Evolutionary conservation across 2,113 vertebrate genomes (phyloP).

Genomic region (Potamarius usumacintae): DNA sequence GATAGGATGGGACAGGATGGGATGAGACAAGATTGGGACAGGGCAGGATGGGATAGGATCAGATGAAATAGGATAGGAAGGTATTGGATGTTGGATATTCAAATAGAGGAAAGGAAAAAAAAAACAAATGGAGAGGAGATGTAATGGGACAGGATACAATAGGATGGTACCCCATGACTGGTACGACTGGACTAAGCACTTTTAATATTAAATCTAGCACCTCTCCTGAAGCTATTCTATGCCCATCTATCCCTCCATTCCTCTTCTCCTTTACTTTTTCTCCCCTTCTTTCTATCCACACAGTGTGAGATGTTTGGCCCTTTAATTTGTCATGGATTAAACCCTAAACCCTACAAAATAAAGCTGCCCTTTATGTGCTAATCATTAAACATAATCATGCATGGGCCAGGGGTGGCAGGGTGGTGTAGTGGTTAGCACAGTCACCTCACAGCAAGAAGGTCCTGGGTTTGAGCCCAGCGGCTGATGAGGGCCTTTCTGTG

Average conservation of each 20-base stretch:
- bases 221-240: neutral
- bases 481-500: too few relatives aligned
- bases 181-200: neutral
- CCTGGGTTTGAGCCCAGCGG: too few relatives aligned
- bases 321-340: neutral
- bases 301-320: neutral
- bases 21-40: neutral
- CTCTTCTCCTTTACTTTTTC: neutral
- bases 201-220: neutral
- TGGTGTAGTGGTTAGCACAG: too few relatives aligned
- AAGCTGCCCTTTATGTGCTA: neutral
- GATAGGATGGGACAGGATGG: neutral
- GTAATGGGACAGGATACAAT: neutral
- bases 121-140: neutral
- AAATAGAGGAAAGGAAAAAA: neutral
- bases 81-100: neutral
- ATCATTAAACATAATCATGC: neutral
- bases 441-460: too few relatives aligned
- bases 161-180: neutral
- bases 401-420: neutral
- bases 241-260: neutral
- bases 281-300: neutral
- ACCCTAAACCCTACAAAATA: neutral
- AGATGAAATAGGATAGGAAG: neutral
- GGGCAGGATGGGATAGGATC: neutral